These are phyloP conservation scores for Pithys albifrons DNA, from an alignment of 2,113 vertebrate genomes.

Conservation along the genomic window DNA sequence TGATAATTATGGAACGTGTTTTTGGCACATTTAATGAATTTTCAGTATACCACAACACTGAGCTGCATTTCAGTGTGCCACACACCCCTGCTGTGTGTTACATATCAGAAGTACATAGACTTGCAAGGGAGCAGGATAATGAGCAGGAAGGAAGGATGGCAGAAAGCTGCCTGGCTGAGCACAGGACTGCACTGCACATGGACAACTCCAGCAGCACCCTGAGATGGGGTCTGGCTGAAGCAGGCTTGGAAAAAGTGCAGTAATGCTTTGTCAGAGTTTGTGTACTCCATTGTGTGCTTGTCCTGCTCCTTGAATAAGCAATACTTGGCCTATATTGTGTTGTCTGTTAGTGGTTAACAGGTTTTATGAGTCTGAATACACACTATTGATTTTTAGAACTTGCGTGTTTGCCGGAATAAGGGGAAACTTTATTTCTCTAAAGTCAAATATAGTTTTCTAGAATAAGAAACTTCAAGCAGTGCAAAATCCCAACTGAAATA, in stretches of 20 bases:
- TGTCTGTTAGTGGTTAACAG: not conserved
- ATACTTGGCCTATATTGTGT: not conserved
- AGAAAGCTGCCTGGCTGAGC: not conserved
- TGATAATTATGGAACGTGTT: not conserved
- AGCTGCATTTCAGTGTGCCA: not conserved
- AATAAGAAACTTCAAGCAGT: not conserved
- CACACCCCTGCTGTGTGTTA: not conserved
- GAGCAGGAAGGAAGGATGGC: not conserved
- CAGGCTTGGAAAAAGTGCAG: not conserved
- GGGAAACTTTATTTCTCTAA: not conserved
- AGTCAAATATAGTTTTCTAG: not conserved
- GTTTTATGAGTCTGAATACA: not conserved
- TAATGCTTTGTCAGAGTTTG: not conserved
- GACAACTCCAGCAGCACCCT: not conserved
- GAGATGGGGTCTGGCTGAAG: not conserved
- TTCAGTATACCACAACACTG: not conserved
- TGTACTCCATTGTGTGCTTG: not conserved
- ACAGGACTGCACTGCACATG: accelerated
- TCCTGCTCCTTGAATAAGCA: accelerated
- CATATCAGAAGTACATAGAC: not conserved
- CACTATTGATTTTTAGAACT: not conserved
- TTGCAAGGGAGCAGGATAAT: not conserved
- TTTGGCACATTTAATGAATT: not conserved
- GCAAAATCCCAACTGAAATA: not conserved
- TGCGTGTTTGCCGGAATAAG: not conserved